A percentile compares a stretch with the other conserved stretches of the same genome.
phyloP scores from a whole-genome alignment of 2,888 invertebrate species.

The Arrhopalites spinosus region DNA sequence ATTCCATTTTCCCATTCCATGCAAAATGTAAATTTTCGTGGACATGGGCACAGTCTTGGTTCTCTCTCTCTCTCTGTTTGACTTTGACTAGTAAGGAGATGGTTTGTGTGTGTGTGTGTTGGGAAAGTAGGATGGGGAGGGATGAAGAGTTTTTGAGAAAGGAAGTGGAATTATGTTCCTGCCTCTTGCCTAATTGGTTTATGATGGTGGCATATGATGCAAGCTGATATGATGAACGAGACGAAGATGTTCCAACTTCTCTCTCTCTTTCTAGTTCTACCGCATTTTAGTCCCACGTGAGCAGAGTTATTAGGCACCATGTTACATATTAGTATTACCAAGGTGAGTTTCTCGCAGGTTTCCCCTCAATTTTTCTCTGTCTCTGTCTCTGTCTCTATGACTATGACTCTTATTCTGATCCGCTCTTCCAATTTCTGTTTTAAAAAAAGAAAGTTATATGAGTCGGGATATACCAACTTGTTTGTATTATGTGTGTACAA shows the following conservation, averaged over 20 bases:
- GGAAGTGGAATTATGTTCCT: constrained; percentile 21
- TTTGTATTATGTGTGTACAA: too few species aligned
- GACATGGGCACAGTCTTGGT: background rate
- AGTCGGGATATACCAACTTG: too few species aligned
- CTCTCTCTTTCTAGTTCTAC: background rate
- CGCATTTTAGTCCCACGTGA: constrained; percentile 6
- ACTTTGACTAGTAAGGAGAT: background rate
- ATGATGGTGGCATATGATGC: constrained; percentile 32
- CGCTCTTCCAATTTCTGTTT: background rate
- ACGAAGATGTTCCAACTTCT: constrained; percentile 10
- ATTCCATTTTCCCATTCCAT: too few species aligned
- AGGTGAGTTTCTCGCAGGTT: background rate
- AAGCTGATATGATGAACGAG: constrained; percentile 20
- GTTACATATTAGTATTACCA: background rate
- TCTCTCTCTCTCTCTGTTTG: background rate
- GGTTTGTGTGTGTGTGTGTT: background rate
- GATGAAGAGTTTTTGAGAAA: background rate
- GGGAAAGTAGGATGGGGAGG: background rate
- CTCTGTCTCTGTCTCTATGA: background rate
- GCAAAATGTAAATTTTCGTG: too few species aligned
- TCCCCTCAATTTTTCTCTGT: background rate
- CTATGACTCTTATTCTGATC: background rate
- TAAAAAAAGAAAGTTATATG: too few species aligned
- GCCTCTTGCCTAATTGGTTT: constrained; percentile 28
- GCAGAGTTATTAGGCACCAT: constrained; percentile 1